phyloP scores from a whole-genome alignment of 2,797 vertebrate genomes.

The Lophotriccus pileatus region DNA sequence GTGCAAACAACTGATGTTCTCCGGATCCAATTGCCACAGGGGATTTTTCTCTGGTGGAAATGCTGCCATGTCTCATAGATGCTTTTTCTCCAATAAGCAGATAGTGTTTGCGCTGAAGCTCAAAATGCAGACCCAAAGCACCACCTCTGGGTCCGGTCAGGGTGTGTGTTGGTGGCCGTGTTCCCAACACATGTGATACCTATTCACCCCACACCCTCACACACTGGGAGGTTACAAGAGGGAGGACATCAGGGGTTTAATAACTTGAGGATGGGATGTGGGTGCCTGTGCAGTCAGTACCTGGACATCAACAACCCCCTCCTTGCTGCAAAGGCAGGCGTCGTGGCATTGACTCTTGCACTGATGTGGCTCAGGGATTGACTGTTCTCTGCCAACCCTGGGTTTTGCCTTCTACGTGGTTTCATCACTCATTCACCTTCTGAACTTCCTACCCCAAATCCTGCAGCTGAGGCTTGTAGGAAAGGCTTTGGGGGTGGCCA shows the following conservation, averaged over 20 bases:
- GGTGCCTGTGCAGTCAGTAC: neutral
- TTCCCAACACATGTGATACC: fast-evolving
- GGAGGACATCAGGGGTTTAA: neutral
- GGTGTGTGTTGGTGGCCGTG: fast-evolving
- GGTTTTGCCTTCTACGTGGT: neutral
- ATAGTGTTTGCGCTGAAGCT: neutral
- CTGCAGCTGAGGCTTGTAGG: neutral
- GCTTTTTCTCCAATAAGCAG: neutral
- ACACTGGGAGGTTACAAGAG: fast-evolving
- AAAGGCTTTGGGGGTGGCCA: neutral
- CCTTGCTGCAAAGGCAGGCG: neutral
- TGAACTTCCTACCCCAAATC: neutral
- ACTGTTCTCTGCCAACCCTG: neutral
- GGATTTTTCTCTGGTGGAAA: neutral
- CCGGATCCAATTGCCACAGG: fast-evolving
- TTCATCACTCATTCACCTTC: neutral
- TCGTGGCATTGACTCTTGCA: neutral
- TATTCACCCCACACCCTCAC: neutral
- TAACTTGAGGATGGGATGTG: neutral
- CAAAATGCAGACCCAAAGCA: neutral
- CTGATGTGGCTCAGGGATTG: neutral
- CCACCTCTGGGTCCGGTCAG: neutral
- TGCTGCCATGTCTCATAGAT: fast-evolving
- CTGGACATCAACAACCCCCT: neutral
- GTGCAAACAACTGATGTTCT: neutral